A percentile compares a stretch with the other conserved stretches of the same genome.
These are phyloP conservation scores for Solen grandis DNA, from an alignment of 1,140 invertebrate genomes.

Conservation along the genomic window DNA sequence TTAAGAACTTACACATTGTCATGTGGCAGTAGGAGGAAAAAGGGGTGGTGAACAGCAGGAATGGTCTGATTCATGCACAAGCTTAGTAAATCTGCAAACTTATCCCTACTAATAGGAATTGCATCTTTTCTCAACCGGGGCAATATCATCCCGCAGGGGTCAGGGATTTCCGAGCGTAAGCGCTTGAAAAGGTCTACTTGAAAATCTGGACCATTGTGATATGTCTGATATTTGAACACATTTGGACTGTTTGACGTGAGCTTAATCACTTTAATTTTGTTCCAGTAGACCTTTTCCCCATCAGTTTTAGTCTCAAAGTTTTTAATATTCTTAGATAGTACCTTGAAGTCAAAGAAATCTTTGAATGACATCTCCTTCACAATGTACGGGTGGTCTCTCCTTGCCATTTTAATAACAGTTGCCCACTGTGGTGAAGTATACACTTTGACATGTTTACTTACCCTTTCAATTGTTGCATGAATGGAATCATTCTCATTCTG, in stretches of 20 bases:
- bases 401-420: background rate
- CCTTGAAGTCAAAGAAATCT: constrained; percentile 15
- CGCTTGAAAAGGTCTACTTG: background rate
- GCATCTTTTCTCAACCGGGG: background rate
- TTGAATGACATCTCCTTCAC: no score
- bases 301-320: constrained; percentile 19
- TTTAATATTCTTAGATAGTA: background rate
- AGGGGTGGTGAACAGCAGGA: constrained; percentile 15
- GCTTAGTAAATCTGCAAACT: background rate
- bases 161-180: background rate
- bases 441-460: constrained; percentile 9
- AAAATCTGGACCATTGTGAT: background rate
- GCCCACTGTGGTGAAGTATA: constrained; percentile 30
- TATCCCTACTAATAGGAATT: constrained; percentile 6
- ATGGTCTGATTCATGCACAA: constrained; percentile 5
- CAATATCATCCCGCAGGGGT: background rate
- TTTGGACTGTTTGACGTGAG: background rate
- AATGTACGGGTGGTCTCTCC: background rate
- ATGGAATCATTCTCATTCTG: no score
- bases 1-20: no score
- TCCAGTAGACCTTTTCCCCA: constrained; percentile 17
- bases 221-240: background rate
- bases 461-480: constrained; percentile 4
- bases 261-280: background rate
- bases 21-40: constrained; percentile 12